Percentiles rank a stretch among this genome's conserved stretches.
Evolutionary conservation across 1,140 invertebrate species (phyloP).

Genomic region (Scaptomyza pallida): DNA sequence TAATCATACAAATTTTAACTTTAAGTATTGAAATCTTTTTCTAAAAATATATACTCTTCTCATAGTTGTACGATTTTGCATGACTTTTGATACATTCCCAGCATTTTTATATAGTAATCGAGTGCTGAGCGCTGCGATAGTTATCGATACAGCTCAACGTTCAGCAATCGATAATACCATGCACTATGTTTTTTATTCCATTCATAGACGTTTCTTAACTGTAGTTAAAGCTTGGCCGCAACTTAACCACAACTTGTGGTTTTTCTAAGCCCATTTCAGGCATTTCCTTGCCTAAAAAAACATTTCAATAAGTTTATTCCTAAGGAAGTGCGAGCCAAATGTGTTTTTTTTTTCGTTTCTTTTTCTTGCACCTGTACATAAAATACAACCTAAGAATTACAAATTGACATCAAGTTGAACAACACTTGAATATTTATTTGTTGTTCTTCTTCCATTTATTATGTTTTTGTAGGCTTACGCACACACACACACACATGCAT

Average conservation of each 20-base stretch:
- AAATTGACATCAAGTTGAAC: conserved; percentile 25
- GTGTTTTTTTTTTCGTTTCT: conserved; percentile 47
- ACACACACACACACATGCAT: neutral
- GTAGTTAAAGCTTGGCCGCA: conserved; percentile 42
- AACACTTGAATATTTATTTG: conserved; percentile 16
- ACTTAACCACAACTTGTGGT: neutral
- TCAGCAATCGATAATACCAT: conserved; percentile 47
- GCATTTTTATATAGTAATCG: neutral
- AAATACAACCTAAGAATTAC: conserved; percentile 1
- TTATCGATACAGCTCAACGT: neutral
- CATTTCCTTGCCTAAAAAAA: too few species aligned
- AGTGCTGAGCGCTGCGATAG: conserved; percentile 13
- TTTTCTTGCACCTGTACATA: conserved; percentile 35
- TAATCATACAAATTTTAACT: conserved; percentile 9
- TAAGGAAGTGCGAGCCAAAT: conserved; percentile 61
- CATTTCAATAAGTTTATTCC: too few species aligned
- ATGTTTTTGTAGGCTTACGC: conserved; percentile 39
- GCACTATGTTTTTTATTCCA: conserved; percentile 15
- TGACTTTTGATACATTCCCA: conserved; percentile 11
- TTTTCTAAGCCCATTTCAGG: too few species aligned
- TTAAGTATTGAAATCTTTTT: conserved; percentile 26
- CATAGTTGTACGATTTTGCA: conserved; percentile 28
- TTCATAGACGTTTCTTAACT: conserved; percentile 3
- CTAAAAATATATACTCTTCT: conserved; percentile 8
- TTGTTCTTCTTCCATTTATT: conserved; percentile 1